phyloP scores from a whole-genome alignment of 2,113 vertebrate genomes.

The Melanerpes aurifrons region DNA sequence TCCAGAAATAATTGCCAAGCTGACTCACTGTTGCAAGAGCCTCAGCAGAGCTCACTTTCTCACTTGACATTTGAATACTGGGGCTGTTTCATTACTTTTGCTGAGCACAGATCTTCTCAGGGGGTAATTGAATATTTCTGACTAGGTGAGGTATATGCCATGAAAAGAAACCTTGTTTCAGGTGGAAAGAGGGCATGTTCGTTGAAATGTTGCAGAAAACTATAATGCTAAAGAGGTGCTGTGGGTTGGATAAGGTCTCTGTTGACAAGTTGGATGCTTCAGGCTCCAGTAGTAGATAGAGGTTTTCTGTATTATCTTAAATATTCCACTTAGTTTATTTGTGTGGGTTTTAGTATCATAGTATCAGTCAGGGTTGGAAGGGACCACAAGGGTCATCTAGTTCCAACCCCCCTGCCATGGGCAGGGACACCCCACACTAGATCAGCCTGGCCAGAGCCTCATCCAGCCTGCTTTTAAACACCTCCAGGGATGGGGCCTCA shows the following conservation, averaged over 20 bases:
- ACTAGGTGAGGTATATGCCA: background rate
- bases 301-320: background rate
- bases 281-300: background rate
- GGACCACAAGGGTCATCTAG: too few relatives aligned
- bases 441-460: too few relatives aligned
- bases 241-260: background rate
- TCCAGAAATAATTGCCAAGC: background rate
- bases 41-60: background rate
- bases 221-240: background rate
- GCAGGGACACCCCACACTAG: too few relatives aligned
- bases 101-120: background rate
- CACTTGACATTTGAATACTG: background rate
- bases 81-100: background rate
- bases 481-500: too few relatives aligned
- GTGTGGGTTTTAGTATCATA: background rate
- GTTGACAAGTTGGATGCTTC: background rate
- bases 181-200: background rate
- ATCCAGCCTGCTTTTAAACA: too few relatives aligned
- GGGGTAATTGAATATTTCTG: background rate
- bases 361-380: too few relatives aligned
- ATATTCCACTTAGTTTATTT: background rate
- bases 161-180: background rate
- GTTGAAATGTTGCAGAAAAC: background rate
- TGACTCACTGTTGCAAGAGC: background rate
- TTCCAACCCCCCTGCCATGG: too few relatives aligned